Evolutionary conservation across 1,140 invertebrate genomes (phyloP).

Genomic region (Sipha flava): DNA sequence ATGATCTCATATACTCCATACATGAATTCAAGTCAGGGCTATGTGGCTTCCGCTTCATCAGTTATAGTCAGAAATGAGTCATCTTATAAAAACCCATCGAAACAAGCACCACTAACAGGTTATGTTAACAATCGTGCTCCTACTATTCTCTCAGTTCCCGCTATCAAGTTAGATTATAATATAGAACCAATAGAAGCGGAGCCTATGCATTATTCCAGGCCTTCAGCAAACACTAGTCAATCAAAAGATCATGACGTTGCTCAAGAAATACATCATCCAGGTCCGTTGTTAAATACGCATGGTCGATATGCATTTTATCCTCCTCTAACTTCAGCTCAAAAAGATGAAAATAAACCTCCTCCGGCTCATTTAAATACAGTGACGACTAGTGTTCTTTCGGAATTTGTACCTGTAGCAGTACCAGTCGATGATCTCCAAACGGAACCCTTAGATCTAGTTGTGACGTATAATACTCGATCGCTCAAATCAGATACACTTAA

Average conservation of each 20-base stretch:
- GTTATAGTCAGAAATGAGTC: slow-evolving; percentile 1
- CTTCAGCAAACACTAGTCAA: neutral
- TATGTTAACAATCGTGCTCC: neutral
- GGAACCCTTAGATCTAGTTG: slow-evolving; percentile 2
- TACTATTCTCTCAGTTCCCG: neutral
- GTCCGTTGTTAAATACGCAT: neutral
- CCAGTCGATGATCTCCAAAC: neutral
- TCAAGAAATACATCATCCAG: neutral
- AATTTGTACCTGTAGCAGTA: neutral
- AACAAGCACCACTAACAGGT: neutral
- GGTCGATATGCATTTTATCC: neutral
- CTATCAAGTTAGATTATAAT: neutral
- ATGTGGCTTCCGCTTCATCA: neutral
- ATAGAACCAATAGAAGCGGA: neutral
- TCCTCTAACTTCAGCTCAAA: neutral
- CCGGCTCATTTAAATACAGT: neutral
- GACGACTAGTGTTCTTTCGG: neutral
- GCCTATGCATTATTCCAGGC: neutral
- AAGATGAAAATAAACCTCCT: neutral
- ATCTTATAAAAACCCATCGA: neutral
- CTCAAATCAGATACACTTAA: neutral
- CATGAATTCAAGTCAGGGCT: neutral
- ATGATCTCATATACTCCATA: neutral
- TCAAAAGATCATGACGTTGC: neutral
- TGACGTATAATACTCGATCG: neutral